A percentile compares a stretch with the other conserved stretches of the same genome.
Conservation (phyloP, 2,797 vertebrate genomes). For the Rachycentron canadum region DNA sequence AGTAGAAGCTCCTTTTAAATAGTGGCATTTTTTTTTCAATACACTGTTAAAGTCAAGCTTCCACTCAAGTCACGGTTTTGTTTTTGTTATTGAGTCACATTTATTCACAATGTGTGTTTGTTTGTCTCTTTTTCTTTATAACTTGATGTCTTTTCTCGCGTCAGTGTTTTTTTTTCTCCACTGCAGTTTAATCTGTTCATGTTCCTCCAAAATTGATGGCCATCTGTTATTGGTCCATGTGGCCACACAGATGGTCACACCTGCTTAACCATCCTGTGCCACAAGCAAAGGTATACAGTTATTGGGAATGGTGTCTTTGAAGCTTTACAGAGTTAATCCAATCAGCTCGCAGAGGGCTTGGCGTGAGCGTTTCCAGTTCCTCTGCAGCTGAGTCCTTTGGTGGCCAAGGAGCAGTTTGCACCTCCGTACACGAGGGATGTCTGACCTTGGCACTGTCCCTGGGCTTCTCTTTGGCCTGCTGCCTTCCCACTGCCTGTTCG, state of each 20-base stretch:
- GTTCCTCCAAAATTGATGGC: constrained; percentile 61
- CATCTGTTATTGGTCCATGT: constrained; percentile 79
- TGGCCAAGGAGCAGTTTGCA: constrained; percentile 68
- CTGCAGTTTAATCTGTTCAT: constrained; percentile 75
- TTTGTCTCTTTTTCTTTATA: constrained; percentile 74
- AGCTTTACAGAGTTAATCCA: constrained; percentile 79
- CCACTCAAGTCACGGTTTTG: constrained; percentile 79
- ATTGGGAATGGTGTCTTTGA: constrained; percentile 74
- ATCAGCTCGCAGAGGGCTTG: constrained; percentile 83
- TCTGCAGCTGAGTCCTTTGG: constrained; percentile 73
- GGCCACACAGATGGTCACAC: constrained; percentile 70
- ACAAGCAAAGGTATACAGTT: constrained; percentile 73
- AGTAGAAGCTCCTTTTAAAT: constrained; percentile 90
- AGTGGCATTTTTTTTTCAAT: constrained; percentile 83
- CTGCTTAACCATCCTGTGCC: constrained; percentile 64
- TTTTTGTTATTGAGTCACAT: constrained; percentile 81
- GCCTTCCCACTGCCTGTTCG: constrained; percentile 64
- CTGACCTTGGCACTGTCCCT: constrained; percentile 73
- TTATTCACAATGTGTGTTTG: constrained; percentile 86
- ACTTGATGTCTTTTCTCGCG: constrained; percentile 75
- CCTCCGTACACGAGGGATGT: constrained; percentile 59
- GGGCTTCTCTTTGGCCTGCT: constrained; percentile 75
- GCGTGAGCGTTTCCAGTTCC: constrained; percentile 68
- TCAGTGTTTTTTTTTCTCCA: constrained; percentile 50
- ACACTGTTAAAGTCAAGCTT: constrained; percentile 84